Percentiles rank a stretch among this genome's conserved stretches.
Evolutionary conservation across 2,113 vertebrate genomes (phyloP).

Genomic region (Origma solitaria): DNA sequence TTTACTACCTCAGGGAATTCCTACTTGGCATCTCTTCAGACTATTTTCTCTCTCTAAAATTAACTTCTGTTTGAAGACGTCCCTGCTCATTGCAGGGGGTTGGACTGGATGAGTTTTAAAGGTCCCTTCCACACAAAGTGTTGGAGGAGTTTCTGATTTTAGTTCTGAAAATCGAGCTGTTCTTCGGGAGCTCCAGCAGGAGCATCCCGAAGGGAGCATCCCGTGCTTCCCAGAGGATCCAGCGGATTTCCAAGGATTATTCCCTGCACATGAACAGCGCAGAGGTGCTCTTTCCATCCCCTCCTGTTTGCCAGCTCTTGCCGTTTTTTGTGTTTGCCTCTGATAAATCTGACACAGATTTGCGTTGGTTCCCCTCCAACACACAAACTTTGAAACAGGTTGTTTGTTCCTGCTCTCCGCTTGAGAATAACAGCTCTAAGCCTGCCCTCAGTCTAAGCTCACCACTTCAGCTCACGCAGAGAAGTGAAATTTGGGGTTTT

Average conservation of each 20-base stretch:
- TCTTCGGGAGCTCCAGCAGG: not conserved
- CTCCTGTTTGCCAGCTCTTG: not conserved
- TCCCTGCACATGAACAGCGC: fast-evolving
- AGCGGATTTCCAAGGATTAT: not conserved
- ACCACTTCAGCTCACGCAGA: not conserved
- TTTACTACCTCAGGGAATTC: not conserved
- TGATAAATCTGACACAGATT: fast-evolving
- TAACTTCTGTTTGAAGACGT: not conserved
- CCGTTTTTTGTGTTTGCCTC: not conserved
- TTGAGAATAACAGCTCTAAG: not conserved
- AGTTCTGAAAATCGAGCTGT: not conserved
- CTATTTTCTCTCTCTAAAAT: not conserved
- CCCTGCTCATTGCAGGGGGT: not conserved
- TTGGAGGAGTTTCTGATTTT: not conserved
- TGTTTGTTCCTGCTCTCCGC: not conserved
- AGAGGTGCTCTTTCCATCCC: not conserved
- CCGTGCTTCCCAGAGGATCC: not conserved
- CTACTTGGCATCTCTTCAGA: not conserved
- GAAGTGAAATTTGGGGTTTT: not conserved
- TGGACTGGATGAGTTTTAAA: not conserved
- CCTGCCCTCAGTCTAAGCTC: not conserved
- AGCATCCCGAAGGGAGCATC: not conserved
- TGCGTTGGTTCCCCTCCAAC: not conserved
- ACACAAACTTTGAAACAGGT: not conserved
- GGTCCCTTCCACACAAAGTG: not conserved